Evolutionary conservation across 2,113 vertebrate species (phyloP), one percentile per base, ranked within the genome.

Genomic region (Ciconia maguari): DNA sequence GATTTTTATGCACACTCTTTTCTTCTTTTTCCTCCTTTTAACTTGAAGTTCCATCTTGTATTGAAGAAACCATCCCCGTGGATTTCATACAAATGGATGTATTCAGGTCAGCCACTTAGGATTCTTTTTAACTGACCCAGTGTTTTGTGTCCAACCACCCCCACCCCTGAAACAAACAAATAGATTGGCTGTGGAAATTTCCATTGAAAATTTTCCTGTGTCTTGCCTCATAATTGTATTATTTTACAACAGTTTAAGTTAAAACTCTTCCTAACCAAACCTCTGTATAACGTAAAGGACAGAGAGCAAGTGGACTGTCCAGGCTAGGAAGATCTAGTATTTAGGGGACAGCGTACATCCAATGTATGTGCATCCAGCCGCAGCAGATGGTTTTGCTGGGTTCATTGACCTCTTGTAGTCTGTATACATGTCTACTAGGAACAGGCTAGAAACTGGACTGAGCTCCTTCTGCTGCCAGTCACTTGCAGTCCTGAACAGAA

Each of bases 401-500:
- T 92, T 96, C 89, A 60, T 12, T 78, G 68, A 71, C 86, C 87
- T 95, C 81, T 24, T 30, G 51, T 11, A 41, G 71, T 11, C 66
- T 68, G n/a, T 34, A 29, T 13, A 24, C n/a, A 10, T 21, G 51
- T 41, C 86, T 62, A 0, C 44, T 57, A 57, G 78, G 62, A 61
- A 25, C 46, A 51, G 60, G 44, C 44, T 41, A 42, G 61, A 65
- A 58, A 22, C 66, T 60, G 81, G 49, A 27, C 65, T 58, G 58
- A 89, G 54, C 70, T 91, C 64, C 64, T 84, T 3, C 57, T 77
- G 65, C 87, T 87, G 48, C 80, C 54, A 77, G 52, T 57, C 78
- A 29, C 62, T 85, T 13, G 9, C 78, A 93, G 88, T 83, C 71
- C 88, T 65, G 76, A 80, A 72, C 91, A 96, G 95, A 94, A 97